Percentiles rank a stretch among this genome's conserved stretches.
These are phyloP conservation scores for Hypotaenidia okinawae DNA, from an alignment of 2,797 vertebrate genomes.

Conservation along the genomic window DNA sequence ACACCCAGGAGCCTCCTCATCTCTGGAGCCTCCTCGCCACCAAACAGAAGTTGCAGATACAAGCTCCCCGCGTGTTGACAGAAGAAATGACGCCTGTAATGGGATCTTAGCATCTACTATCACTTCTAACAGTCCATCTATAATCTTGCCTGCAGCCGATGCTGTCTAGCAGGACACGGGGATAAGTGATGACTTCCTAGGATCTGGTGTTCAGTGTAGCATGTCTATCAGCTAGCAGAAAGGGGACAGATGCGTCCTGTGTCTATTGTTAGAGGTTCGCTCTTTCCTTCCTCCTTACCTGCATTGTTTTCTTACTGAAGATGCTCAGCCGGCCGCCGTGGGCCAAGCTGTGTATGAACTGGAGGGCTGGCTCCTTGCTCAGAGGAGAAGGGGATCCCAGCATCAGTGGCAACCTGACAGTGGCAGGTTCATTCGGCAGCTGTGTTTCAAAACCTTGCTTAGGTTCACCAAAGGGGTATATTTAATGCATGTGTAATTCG, in stretches of 20 bases:
- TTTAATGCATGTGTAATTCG: background rate
- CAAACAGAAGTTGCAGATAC: background rate
- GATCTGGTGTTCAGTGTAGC: background rate
- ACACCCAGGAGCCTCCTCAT: background rate
- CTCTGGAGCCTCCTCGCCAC: background rate
- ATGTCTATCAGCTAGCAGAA: background rate
- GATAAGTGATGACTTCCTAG: background rate
- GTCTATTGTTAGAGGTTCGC: background rate
- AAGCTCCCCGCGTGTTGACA: background rate
- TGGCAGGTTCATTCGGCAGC: background rate
- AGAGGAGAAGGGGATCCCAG: background rate
- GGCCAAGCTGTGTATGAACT: background rate
- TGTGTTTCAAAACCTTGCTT: background rate
- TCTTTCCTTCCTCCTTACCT: background rate
- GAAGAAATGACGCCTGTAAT: background rate
- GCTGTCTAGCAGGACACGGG: background rate
- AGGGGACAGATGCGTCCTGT: background rate
- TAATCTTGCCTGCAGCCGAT: background rate
- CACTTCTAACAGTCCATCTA: background rate
- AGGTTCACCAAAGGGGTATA: background rate
- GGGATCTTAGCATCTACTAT: background rate
- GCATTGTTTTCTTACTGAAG: background rate
- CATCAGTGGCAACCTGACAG: background rate
- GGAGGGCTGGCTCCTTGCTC: background rate
- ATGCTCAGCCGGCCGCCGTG: background rate